Percentiles rank a stretch among this genome's conserved stretches.
Conservation (phyloP, 2,113 vertebrate species). For the Thryonomys swinderianus region DNA sequence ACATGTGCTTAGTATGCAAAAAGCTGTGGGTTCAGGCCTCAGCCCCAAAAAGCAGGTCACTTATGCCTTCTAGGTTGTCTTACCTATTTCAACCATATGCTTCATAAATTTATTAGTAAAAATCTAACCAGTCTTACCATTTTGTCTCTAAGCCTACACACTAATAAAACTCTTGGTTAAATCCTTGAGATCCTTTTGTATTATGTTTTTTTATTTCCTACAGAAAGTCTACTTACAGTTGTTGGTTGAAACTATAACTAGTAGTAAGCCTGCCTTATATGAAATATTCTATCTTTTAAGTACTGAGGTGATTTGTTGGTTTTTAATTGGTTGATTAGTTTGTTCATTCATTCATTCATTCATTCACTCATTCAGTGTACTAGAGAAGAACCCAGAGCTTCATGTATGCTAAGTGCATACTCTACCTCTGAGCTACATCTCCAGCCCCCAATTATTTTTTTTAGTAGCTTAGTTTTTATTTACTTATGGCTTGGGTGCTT, state of each 20-base stretch:
- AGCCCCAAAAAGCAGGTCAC: background rate
- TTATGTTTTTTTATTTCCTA: background rate
- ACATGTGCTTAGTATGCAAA: background rate
- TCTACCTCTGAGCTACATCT: background rate
- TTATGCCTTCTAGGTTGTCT: background rate
- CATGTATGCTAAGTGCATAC: background rate
- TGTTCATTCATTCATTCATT: background rate
- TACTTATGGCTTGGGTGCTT: background rate
- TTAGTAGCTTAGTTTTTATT: background rate
- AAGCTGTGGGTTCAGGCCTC: background rate
- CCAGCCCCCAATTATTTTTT: background rate
- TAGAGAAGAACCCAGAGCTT: background rate
- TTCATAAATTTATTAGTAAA: conserved; percentile 44
- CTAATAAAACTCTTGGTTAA: background rate
- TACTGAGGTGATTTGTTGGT: background rate
- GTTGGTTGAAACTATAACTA: background rate
- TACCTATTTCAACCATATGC: conserved; percentile 12
- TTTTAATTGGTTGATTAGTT: background rate
- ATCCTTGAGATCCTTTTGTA: conserved; percentile 33
- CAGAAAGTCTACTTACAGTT: background rate
- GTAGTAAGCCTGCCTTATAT: background rate
- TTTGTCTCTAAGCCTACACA: conserved; percentile 9
- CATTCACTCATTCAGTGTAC: background rate
- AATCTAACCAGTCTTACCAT: background rate
- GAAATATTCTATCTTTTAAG: conserved; percentile 25